Evolutionary conservation across 1,140 invertebrate genomes (phyloP), one percentile per base, ranked within the genome.

Genomic region (Sminthurides bifidus): DNA sequence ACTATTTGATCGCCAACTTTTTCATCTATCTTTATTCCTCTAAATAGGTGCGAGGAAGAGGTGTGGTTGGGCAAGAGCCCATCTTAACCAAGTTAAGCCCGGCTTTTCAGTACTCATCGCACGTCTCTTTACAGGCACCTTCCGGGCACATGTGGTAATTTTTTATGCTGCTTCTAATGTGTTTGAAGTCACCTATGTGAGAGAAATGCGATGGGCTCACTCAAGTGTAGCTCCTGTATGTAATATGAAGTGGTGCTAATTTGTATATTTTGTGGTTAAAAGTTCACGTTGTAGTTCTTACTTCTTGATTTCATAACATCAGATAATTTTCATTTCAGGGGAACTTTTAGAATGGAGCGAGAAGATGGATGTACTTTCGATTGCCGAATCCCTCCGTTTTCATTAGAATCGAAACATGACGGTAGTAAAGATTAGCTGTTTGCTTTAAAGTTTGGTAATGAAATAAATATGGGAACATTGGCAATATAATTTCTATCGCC

Each of bases 71-170:
- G 3, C 90, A 94, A 76, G 93, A 98, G 74, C 92, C 92, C 41
- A 79, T 92, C 48, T 76, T 97, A 35, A 89, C 87, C 8, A 81
- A 83, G 63, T 76, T 79, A 37, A 78, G 87, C 60, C 92, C 92
- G 46, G 92, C 92, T 63, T 98, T 96, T 76, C 93, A 98, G 72
- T 98, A 97, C 70, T 91, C 86, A 68, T 92, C 88, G 72, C 92
- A 97, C 73, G 90, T 98, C 27, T 92, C 87, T 64, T 75, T 98
- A 51, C 92, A 96, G 74, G 91, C 92, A 44, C 90, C 92, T n/a
- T 92, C 88, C 72, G 93, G 93, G 30, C 92, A 96, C 68, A 97
- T 98, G 92, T 96, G 92, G 93, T 64, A 58, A 23, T 51, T 48
- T 10, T 6, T 52, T n/a, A n/a, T n/a, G n/a, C n/a, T n/a, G n/a